These are phyloP conservation scores for Idaea aversata DNA, from an alignment of 2,888 invertebrate genomes.

Conservation along the genomic window DNA sequence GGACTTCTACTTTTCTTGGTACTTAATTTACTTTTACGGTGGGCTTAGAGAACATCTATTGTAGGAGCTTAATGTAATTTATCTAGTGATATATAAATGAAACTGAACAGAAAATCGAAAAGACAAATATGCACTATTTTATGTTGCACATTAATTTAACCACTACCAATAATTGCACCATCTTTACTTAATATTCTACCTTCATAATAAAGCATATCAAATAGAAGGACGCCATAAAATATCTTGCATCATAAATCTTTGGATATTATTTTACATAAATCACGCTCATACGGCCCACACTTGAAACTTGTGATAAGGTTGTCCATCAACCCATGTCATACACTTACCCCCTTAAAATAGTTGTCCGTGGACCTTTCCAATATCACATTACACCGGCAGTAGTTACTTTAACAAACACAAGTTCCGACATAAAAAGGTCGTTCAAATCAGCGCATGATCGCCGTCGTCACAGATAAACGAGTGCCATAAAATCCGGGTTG, in stretches of 20 bases:
- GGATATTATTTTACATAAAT: not conserved
- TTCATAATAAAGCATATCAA: not conserved
- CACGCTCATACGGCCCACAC: not conserved
- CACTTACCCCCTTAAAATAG: not conserved
- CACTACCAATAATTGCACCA: not conserved
- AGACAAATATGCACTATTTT: not conserved
- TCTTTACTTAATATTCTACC: not conserved
- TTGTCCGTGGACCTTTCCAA: not conserved
- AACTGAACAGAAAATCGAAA: not conserved
- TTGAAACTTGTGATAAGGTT: not conserved
- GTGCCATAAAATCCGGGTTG: constrained; percentile 36
- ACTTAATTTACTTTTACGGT: too few species aligned
- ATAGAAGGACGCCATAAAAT: not conserved
- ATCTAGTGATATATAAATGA: too few species aligned
- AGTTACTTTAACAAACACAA: constrained; percentile 2
- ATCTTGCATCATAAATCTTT: not conserved
- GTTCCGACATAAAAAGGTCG: constrained; percentile 16
- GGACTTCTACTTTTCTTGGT: too few species aligned
- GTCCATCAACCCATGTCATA: not conserved
- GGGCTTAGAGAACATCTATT: too few species aligned
- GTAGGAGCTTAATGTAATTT: too few species aligned
- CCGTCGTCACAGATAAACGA: constrained; percentile 44
- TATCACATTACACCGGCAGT: not conserved
- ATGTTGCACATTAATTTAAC: not conserved
- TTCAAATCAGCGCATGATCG: constrained; percentile 21